Evolutionary conservation across 2,888 invertebrate genomes (phyloP).

Genomic region (Stratiomys singularior): DNA sequence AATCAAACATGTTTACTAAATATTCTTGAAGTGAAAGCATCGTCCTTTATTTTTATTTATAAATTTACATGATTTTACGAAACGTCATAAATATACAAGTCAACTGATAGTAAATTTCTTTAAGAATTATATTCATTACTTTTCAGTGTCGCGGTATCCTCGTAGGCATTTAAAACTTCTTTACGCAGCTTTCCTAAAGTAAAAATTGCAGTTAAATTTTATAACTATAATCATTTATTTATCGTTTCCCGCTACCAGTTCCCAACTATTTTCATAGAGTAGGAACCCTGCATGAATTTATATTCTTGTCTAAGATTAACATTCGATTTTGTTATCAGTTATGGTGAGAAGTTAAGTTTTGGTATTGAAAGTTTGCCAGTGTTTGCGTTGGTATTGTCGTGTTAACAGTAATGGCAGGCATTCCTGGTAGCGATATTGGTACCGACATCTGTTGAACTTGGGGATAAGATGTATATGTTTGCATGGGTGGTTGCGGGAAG

Average conservation of each 20-base stretch:
- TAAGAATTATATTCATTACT: background rate
- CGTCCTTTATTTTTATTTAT: slow-evolving; percentile 5
- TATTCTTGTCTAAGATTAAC: background rate
- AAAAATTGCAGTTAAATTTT: background rate
- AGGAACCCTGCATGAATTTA: no score
- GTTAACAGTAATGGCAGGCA: slow-evolving; percentile 83
- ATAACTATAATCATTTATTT: background rate
- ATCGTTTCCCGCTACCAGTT: slow-evolving; percentile 13
- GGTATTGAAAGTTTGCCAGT: slow-evolving; percentile 49
- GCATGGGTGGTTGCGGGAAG: slow-evolving; percentile 57
- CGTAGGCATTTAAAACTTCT: slow-evolving; percentile 2
- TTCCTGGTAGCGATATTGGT: slow-evolving; percentile 78
- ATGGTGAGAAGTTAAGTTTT: slow-evolving; percentile 48
- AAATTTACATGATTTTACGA: slow-evolving; percentile 29
- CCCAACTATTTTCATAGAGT: background rate
- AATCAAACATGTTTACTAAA: background rate
- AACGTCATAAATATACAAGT: slow-evolving; percentile 37
- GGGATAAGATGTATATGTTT: slow-evolving; percentile 64
- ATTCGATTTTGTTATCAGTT: slow-evolving; percentile 28
- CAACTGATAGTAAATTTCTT: slow-evolving; percentile 28
- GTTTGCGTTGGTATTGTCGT: slow-evolving; percentile 66
- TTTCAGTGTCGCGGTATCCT: background rate
- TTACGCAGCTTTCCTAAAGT: background rate
- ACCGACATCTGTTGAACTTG: slow-evolving; percentile 66
- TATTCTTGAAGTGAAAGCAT: slow-evolving; percentile 38